Evolutionary conservation across 2,797 vertebrate genomes (phyloP).

Genomic region (Gymnodraco acuticeps): DNA sequence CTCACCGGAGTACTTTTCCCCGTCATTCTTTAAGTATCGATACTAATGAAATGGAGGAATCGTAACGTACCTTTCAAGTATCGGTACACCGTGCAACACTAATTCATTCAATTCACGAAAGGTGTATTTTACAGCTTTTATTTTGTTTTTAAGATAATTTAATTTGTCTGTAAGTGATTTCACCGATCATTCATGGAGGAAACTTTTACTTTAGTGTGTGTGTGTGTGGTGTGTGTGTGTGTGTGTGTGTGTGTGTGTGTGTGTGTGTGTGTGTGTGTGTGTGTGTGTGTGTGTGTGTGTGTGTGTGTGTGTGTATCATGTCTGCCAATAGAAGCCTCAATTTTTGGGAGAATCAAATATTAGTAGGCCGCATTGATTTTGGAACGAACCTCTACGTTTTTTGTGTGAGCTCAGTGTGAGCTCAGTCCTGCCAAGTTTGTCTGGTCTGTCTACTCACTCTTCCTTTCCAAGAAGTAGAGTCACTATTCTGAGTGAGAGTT

Average conservation of each 20-base stretch:
- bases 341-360: constrained; percentile 75
- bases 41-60: too few species aligned
- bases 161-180: constrained; percentile 19
- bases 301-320: constrained; percentile 10
- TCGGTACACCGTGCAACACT: too few species aligned
- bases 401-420: constrained; percentile 57
- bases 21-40: too few species aligned
- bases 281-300: constrained; percentile 18
- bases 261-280: constrained; percentile 27
- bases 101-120: constrained; percentile 7
- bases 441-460: constrained; percentile 74
- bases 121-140: not conserved
- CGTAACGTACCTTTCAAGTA: too few species aligned
- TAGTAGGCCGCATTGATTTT: constrained; percentile 80
- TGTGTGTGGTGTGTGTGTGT: constrained; percentile 23
- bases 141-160: constrained; percentile 3
- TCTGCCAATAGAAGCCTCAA: constrained; percentile 60
- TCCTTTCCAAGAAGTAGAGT: constrained; percentile 64
- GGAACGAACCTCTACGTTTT: constrained; percentile 69
- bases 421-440: constrained; percentile 70
- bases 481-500: constrained; percentile 46
- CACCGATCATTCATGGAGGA: constrained; percentile 12
- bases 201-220: not conserved
- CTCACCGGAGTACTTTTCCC: too few species aligned
- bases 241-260: constrained; percentile 13